Evolutionary conservation across 2,113 vertebrate genomes (phyloP).

Genomic region (Pseudonaja textilis): DNA sequence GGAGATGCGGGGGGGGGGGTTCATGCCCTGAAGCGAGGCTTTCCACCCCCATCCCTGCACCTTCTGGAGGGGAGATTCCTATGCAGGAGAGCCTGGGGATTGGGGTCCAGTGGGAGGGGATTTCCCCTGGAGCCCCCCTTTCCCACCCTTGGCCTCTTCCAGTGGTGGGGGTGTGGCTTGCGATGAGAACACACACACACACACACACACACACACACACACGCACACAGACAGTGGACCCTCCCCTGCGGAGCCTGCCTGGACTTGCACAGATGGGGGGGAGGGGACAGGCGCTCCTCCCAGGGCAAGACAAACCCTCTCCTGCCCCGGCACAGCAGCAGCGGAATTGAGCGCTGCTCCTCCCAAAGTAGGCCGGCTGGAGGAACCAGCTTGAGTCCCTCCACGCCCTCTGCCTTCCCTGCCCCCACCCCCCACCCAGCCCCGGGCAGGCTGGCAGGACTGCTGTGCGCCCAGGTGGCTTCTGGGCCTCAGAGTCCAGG

Average conservation of each 20-base stretch:
- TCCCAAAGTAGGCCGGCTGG: background rate
- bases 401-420: background rate
- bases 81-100: background rate
- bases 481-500: no score
- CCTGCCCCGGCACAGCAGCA: background rate
- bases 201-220: no score
- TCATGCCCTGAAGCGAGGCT: background rate
- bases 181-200: background rate
- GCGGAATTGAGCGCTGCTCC: background rate
- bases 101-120: background rate
- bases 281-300: background rate
- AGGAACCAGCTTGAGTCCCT: conserved; percentile 6
- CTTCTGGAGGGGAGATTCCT: background rate
- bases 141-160: background rate
- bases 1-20: background rate
- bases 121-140: background rate
- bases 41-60: background rate
- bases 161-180: background rate
- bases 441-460: background rate
- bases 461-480: background rate
- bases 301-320: background rate
- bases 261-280: background rate
- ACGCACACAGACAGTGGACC: no score
- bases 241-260: background rate
- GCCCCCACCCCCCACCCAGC: background rate